Base-by-base conservation (phyloP, 2,888 invertebrate genomes). In the Noctuana brunneofusca region DNA sequence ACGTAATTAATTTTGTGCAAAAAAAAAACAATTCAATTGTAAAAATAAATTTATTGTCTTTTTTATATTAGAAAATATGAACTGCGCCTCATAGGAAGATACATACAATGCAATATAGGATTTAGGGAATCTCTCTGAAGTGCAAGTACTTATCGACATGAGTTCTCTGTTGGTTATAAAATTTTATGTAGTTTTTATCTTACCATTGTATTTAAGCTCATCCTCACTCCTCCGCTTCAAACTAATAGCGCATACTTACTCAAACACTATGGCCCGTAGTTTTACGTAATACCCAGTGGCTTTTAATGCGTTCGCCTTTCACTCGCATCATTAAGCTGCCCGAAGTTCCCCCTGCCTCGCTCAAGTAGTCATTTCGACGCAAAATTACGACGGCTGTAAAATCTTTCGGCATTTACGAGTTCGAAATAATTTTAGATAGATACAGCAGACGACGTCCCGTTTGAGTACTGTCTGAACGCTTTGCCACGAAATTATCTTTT, bases 251-350 rank as follows among this genome's bases (percentile, higher is more conserved):
- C 41, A 48, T 48, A 48, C 18, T 48, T 30, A 20, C 32, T 32
- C 32, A 32, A 57, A 27, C 16, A 14, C 41, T 41, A 16, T 41
- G 41, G 32, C 14, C 18, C 55, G 27, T 16, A 30, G 49, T 30
- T 14, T 60, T 55, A 55, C 54, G 55, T 50, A 62, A 62, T 55
- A 49, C 46, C 24, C 48, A 38, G 18, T 48, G 54, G 62, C 55
- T 62, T 62, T 62, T 56, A 62, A 62, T 41, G 62, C 49, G 62
- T 62, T 55, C 55, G 49, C 62, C 62, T 62, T 62, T 62, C 55
- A 62, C 62, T 56, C 62, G 62, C 55, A 50, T 56, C 55, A 50
- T 62, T 62, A 62, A 56, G 55, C 32, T 43, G 30, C 49, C 48
- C 49, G 49, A 41, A 50, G 55, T 46, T 62, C 55, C 49, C 62